A percentile compares a stretch with the other conserved stretches of the same genome.
Evolutionary conservation across 2,888 invertebrate species (phyloP).

Genomic region (Ferdinandea cuprea): DNA sequence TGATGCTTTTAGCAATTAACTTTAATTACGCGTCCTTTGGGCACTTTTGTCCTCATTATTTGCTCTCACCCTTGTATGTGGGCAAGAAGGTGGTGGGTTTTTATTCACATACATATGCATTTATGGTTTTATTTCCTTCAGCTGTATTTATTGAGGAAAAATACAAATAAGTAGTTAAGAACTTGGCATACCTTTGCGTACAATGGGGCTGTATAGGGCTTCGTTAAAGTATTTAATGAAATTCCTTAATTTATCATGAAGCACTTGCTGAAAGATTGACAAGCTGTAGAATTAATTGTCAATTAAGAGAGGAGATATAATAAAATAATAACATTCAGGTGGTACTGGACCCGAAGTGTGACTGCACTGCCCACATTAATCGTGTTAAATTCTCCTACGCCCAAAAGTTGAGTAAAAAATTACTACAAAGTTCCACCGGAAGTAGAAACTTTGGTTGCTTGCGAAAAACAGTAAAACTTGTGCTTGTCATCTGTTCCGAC

Average conservation of each 20-base stretch:
- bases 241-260: constrained; percentile 46
- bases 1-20: constrained; percentile 72
- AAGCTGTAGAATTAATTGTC: background rate
- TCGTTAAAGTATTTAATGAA: constrained; percentile 28
- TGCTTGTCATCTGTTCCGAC: too few relatives aligned
- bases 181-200: background rate
- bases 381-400: too few relatives aligned
- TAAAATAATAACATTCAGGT: too few relatives aligned
- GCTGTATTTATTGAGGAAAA: constrained; percentile 17
- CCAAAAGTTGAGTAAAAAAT: too few relatives aligned
- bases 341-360: too few relatives aligned
- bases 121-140: background rate
- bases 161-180: constrained; percentile 3
- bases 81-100: constrained; percentile 30
- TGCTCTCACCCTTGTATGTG: constrained; percentile 64
- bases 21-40: constrained; percentile 71
- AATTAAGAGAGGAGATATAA: too few relatives aligned
- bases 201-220: constrained; percentile 5
- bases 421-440: too few relatives aligned
- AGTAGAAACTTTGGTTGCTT: too few relatives aligned
- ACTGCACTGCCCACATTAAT: too few relatives aligned
- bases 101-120: constrained; percentile 25
- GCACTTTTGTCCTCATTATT: constrained; percentile 68
- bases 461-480: too few relatives aligned
- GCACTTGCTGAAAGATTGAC: background rate